Base-by-base conservation (phyloP, 2,888 invertebrate genomes). In the Diaphora mendica region DNA sequence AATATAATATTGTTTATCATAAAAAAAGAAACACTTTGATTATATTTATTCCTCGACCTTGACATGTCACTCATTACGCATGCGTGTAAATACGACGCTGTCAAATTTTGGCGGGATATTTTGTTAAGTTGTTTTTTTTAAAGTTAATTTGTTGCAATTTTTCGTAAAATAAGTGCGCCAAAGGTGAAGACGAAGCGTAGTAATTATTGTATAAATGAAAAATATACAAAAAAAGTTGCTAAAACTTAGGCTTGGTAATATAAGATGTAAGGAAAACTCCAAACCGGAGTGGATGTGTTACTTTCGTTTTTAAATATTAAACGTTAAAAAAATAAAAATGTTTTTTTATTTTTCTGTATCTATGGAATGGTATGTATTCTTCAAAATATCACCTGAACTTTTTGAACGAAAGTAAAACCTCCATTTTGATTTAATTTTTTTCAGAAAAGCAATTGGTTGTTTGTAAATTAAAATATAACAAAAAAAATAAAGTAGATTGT, bases 121-220 rank as follows among this genome's bases (percentile, higher is more conserved):
- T 92, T 92, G 92, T 94, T 94, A 95, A 93, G 93, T 94, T 93
- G 91, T 92, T 91, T 91, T 90, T 91, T 91, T 91, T 90, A 90
- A 90, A 90, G 89, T 92, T 92, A 89, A 86, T 88, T 92, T 92
- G 93, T 93, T 94, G 92, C 93, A 92, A 93, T 92, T 93, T 91
- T 91, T 89, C 89, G 85, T 89, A 89, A 90, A 86, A 82, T 92
- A 93, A 91, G 92, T 91, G 92, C 92, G 95, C 95, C 95, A 95
- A 95, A 95, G 92, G 89, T 84, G 84, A 88, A 79, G 81, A 80
- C 86, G 79, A 84, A 77, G 89, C 87, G 83, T 91, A 92, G 90
- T 70, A 84, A 84, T 88, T 90, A 91, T 85, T 92, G 92, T 94
- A 91, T 93, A 93, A 93, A 92, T 88, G 88, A 89, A 92, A 92